A percentile compares a stretch with the other conserved stretches of the same genome.
Evolutionary conservation across 2,113 vertebrate species (phyloP).

Genomic region (Galbula dea): DNA sequence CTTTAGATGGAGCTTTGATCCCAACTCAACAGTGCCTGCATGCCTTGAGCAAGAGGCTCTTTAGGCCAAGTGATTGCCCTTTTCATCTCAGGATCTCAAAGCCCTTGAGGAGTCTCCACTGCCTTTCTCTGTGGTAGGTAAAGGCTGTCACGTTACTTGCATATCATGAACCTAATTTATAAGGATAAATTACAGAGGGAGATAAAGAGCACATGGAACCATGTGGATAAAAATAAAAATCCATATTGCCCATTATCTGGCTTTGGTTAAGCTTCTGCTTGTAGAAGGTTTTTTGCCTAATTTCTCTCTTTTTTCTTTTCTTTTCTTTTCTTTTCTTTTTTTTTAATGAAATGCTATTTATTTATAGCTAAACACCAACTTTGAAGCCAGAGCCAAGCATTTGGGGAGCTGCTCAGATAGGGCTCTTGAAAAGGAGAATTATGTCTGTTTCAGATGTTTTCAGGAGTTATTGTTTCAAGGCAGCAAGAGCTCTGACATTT

Average conservation of each 20-base stretch:
- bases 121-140: conserved; percentile 57
- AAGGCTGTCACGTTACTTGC: conserved; percentile 53
- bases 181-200: conserved; percentile 55
- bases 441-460: conserved; percentile 51
- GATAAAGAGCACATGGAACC: conserved; percentile 42
- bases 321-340: background rate
- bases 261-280: conserved; percentile 54
- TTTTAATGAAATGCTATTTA: conserved; percentile 54
- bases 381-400: conserved; percentile 59
- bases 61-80: background rate
- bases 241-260: conserved; percentile 57
- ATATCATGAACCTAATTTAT: conserved; percentile 47
- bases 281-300: conserved; percentile 42
- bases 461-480: conserved; percentile 62
- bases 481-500: background rate
- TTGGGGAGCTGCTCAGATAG: conserved; percentile 51
- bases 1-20: background rate
- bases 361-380: conserved; percentile 54
- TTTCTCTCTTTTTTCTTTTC: conserved; percentile 15
- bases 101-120: conserved; percentile 24
- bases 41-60: background rate
- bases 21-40: background rate
- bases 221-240: conserved; percentile 61
- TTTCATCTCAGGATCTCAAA: conserved; percentile 53
- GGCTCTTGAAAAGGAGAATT: conserved; percentile 42